Evolutionary conservation across 2,113 vertebrate species (phyloP).

Genomic region (Hippocampus mohnikei): DNA sequence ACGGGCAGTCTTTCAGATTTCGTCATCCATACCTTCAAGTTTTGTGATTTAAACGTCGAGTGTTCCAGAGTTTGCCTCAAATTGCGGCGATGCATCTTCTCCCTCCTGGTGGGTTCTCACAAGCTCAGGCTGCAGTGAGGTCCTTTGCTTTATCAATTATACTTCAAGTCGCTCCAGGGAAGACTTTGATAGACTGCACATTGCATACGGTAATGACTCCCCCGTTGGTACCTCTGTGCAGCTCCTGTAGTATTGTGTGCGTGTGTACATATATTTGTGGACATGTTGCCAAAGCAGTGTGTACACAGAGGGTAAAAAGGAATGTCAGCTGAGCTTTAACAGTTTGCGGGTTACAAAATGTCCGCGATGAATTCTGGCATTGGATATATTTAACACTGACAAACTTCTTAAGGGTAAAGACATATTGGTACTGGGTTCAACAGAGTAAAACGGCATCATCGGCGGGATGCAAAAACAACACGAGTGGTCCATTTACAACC

Average conservation of each 20-base stretch:
- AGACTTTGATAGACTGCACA: constrained; percentile 50
- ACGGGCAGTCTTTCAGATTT: constrained; percentile 8
- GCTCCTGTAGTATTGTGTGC: constrained; percentile 23
- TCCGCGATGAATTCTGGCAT: constrained; percentile 1
- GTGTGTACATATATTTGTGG: constrained; percentile 5
- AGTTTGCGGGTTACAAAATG: not conserved
- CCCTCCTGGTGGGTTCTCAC: constrained; percentile 30
- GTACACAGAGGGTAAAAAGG: not conserved
- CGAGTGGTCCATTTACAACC: not conserved
- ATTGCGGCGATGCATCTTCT: constrained; percentile 21
- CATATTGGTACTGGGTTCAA: not conserved
- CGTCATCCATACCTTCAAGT: not conserved
- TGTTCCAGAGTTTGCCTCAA: constrained; percentile 18
- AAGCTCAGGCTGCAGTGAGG: constrained; percentile 22
- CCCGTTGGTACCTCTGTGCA: constrained; percentile 19
- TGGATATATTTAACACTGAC: not conserved
- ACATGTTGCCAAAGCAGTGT: constrained; percentile 7
- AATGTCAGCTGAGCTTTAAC: not conserved
- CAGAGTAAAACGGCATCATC: not conserved
- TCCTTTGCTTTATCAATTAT: constrained; percentile 55
- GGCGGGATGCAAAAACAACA: not conserved
- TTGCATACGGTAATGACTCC: constrained; percentile 36
- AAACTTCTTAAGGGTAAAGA: not conserved
- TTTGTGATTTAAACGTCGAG: constrained; percentile 9
- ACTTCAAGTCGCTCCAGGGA: constrained; percentile 40